Evolutionary conservation across 1,140 invertebrate species (phyloP), one percentile per base, ranked within the genome.

Genomic region (Penaeus japonicus): DNA sequence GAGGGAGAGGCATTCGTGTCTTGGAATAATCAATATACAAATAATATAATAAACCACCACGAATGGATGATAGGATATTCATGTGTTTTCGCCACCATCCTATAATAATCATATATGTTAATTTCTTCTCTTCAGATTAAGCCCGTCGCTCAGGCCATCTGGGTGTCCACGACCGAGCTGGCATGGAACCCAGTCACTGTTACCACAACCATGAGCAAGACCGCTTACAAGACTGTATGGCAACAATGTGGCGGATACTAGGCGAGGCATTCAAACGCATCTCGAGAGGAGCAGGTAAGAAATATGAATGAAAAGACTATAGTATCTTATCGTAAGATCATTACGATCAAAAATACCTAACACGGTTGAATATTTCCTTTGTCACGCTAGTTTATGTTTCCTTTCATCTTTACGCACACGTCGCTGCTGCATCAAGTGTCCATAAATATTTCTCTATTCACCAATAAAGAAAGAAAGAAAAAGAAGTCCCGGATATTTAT

Each of bases 111-210:
- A 22, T 5, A n/a, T 39, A 32, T 35, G 12, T 15, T 32, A 12
- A 12, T 57, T 4, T 47, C 24, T 47, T 47, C 73, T 12, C 22
- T 39, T 47, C 62, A 84, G 82, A 65, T 84, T 4, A 39, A 39
- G 30, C 53, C 62, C 82, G 59, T 84, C 10, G 20, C 59, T 20
- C 18, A 84, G 27, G n/a, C 62, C 35, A 20, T 47, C 17, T 18
- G 20, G 59, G 82, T 84, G 12, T 70, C 59, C 18, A 53, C 82
- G 30, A 84, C 82, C 22, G 82, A 84, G 57, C 7, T 84, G 35
- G 82, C 27, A n/a, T 84, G 82, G 82, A 84, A 84, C 82, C 59
- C 62, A 7, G 27, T 84, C 39, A 84, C 32, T 22, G 62, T 84
- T 39, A 70, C 59, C 20, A 24, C 53, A 35, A 84, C 82, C 53